Evolutionary conservation across 1,140 invertebrate genomes (phyloP), one percentile per base, ranked within the genome.

Genomic region (Zaprionus camerounensis): DNA sequence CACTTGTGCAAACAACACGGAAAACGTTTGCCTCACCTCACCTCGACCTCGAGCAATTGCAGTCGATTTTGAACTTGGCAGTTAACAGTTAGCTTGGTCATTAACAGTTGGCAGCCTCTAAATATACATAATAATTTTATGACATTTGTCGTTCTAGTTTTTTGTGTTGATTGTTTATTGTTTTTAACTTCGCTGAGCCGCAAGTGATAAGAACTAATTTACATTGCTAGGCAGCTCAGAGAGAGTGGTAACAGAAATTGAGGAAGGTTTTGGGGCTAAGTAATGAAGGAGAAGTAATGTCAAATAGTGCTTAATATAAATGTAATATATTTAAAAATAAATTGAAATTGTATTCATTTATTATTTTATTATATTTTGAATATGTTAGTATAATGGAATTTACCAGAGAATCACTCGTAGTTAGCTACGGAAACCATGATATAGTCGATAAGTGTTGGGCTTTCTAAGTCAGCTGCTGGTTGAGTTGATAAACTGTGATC

Each of bases 1-100:
- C 82, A 85, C 56, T 70, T 85, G 82, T 76, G 64, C 64, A 82
- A 85, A 86, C 69, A 74, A 53, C 65, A 31, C 44, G 71, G 64
- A 58, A 65, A 55, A 41, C 28, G 44, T 49, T 46, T 68, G 46
- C 41, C 63, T 59, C 72, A 41, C 41, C 63, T 71, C 59, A 64
- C 64, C 67, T 64, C 72, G 62, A 73, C 64, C 68, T 76, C 59
- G n/a, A 17, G 41, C 57, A 57, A 59, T 46, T 71, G 70, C 70
- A 72, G 12, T 78, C 61, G 75, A 31, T 83, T 76, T 85, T 85
- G 82, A 84, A 84, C 82, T 84, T 84, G 82, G 70, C 82, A 26
- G 12, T 26, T 65, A 15, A 31, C 11, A 26, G 46, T 34, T 38
- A 15, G 55, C 82, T 84, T 84, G 82, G 75, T 78, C 20, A 9